Evolutionary conservation across 2,888 invertebrate species (phyloP), one percentile per base, ranked within the genome.

Genomic region (Apoda limacodes): DNA sequence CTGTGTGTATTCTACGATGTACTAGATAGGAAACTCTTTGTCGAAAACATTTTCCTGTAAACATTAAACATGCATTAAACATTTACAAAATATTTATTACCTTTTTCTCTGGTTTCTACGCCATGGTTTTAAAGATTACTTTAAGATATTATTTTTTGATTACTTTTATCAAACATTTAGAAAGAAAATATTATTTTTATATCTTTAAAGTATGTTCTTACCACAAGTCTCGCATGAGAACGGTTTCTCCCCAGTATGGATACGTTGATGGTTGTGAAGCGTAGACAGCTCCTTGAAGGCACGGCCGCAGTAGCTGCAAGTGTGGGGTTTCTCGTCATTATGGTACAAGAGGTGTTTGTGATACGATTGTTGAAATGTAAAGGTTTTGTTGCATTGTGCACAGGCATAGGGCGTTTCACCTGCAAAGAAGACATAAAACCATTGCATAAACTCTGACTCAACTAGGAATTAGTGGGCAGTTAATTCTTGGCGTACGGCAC

Each of bases 391-490:
- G 58, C 93, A 93, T 46, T 89, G 87, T 26, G 83, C 81, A 55
- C 93, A 93, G 12, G 87, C 87, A 56, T 93, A 93, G 0, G 93
- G 93, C 83, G 92, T 93, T 82, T 93, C 93, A 35, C 93, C 92
- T 86, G 81, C 51, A 81, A 76, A 37, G 33, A 39, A 42, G 40
- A 33, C 22, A 27, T 14, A 30, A 28, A 30, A 33, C 40, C n/a
- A 10, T 17, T 30, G n/a, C n/a, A n/a, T n/a, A n/a, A n/a, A n/a
- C n/a, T n/a, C n/a, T n/a, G n/a, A n/a, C n/a, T n/a, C n/a, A n/a
- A n/a, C n/a, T n/a, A n/a, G n/a, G n/a, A n/a, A n/a, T n/a, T n/a
- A n/a, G n/a, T n/a, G n/a, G n/a, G n/a, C n/a, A n/a, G n/a, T n/a
- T n/a, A n/a, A n/a, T n/a, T n/a, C n/a, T n/a, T n/a, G n/a, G n/a